Base-by-base conservation (phyloP, 2,797 vertebrate species). In the Hemibagrus guttatus region DNA sequence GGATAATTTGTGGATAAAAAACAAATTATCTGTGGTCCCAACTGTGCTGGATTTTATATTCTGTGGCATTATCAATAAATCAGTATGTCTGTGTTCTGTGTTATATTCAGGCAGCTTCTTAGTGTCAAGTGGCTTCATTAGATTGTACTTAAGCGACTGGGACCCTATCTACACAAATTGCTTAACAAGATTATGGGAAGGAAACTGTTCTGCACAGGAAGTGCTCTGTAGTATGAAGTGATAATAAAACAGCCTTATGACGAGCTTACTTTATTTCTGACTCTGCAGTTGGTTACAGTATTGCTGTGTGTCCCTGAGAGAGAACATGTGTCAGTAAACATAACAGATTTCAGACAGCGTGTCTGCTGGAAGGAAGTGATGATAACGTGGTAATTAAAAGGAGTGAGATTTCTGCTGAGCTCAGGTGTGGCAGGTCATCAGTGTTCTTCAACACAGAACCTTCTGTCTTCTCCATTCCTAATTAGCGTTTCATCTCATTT, bases 281-380 rank as follows among this genome's bases (percentile, higher is more conserved):
- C 63, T 58, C 71, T 28, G 72, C 46, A 17, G 76, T 69, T 66
- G 81, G 64, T 64, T 79, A 74, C 35, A 56, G 54, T 81, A 11
- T 69, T 85, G 4, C 23, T 31, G 46, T 42, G 14, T 63, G 58
- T 74, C 78, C 86, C 81, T 56, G 42, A 61, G 66, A 81, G 42
- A 72, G 26, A 86, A 82, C 85, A 72, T 61, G 52, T 79, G 84
- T 71, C 66, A 82, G 35, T 88, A 81, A 63, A 66, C 59, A 68
- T 66, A 74, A 61, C 54, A 11, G 71, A 49, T 75, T 59, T 35
- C 13, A 14, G 59, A 76, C 4, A 26, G 3, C 8, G 16, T 31
- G 21, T 49, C 8, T 74, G 7, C n/a, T 19, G n/a, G n/a, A 64
- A 52, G 68, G 68, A 76, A 31, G 49, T 9, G 56, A 54, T 12